Evolutionary conservation across 2,888 invertebrate species (phyloP), one percentile per base, ranked within the genome.

Genomic region (Julus scandinavius): DNA sequence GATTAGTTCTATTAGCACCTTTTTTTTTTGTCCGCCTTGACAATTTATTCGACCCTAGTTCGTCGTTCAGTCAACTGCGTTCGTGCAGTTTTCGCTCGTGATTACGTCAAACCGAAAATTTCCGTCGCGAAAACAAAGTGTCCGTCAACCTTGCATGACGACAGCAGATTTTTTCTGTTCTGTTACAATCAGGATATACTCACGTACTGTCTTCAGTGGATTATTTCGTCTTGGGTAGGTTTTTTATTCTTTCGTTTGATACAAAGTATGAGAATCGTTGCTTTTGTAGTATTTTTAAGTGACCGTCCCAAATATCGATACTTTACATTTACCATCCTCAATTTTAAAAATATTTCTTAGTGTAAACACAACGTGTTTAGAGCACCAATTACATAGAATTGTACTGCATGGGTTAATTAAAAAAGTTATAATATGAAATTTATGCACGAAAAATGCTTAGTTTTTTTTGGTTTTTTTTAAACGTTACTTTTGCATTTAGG

Each of bases 1-100:
- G 80, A 80, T 80, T 80, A 80, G 29, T 80, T 80, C 80, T 20
- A 38, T 80, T 11, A 80, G 80, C 9, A 13, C 80, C 38, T 80
- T 72, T 72, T 63, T 11, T 80, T 9, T 80, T 38, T 13, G 29
- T 13, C 54, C 80, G 38, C 80, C 80, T 80, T 80, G 80, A 80
- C 80, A 80, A 13, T 80, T 45, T 80, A 80, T 80, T 80, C 11
- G 13, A 11, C 1, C 13, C 1, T 80, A 11, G 80, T 13, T 38
- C 38, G 80, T 38, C 38, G 38, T 9, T 2, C 80, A 13, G 80
- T 80, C 80, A 80, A 80, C 80, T 80, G 38, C 20, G 38, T 38
- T 9, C 13, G 38, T 13, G 38, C 11, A 20, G 29, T 29, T 29
- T 29, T 29, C 29, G 29, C 72, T 5, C 4, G 20, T 29, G 29